These are phyloP conservation scores for Synanthedon myopaeformis DNA, from an alignment of 2,888 invertebrate genomes.

Conservation along the genomic window DNA sequence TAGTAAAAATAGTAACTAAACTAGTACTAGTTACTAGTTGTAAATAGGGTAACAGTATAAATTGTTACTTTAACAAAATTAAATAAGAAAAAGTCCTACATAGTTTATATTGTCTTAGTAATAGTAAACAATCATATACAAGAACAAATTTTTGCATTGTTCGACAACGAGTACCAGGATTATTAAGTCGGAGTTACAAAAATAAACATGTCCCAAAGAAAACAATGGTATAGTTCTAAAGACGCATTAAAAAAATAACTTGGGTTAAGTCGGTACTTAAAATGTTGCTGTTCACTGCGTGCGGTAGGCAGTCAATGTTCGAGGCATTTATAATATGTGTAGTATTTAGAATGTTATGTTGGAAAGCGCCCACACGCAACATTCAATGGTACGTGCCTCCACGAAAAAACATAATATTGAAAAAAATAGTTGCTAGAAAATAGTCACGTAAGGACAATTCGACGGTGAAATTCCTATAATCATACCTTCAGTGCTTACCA, in stretches of 20 bases:
- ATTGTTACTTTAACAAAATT: too few relatives aligned
- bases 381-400: conserved; percentile 31
- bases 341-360: conserved; percentile 39
- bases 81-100: too few relatives aligned
- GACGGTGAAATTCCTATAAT: conserved; percentile 10
- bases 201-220: conserved; percentile 55
- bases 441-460: conserved; percentile 27
- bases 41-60: too few relatives aligned
- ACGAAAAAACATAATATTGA: conserved; percentile 24
- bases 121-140: too few relatives aligned
- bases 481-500: conserved; percentile 10
- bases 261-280: conserved; percentile 36
- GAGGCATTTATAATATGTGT: conserved; percentile 40
- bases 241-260: conserved; percentile 47
- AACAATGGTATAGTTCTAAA: conserved; percentile 43
- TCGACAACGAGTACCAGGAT: too few relatives aligned
- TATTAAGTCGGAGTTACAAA: conserved; percentile 17
- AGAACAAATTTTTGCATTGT: too few relatives aligned
- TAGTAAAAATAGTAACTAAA: too few relatives aligned
- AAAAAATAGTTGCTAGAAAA: conserved; percentile 27
- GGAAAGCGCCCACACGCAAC: conserved; percentile 54
- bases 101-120: too few relatives aligned
- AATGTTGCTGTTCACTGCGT: conserved; percentile 47
- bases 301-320: conserved; percentile 58
- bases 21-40: too few relatives aligned